Evolutionary conservation across 2,797 vertebrate genomes (phyloP).

Genomic region (Tauraco hartlaubi): DNA sequence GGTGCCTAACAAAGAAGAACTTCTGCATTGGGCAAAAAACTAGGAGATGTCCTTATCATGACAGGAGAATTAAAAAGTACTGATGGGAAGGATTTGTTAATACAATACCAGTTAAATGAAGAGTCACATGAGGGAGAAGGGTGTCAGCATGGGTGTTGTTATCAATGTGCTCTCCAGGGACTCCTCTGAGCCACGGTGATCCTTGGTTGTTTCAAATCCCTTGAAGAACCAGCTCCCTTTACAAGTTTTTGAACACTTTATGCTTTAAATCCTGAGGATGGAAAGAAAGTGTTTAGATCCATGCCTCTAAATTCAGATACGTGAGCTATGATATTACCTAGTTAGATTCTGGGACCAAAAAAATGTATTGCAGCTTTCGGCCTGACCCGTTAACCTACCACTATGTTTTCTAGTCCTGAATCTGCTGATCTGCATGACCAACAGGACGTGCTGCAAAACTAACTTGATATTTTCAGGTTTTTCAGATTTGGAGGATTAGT

Average conservation of each 20-base stretch:
- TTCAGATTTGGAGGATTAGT: slow-evolving; percentile 19
- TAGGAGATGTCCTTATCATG: neutral
- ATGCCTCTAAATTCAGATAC: neutral
- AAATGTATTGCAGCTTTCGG: neutral
- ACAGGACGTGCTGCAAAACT: neutral
- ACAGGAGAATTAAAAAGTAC: neutral
- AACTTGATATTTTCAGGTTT: neutral
- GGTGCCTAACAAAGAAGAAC: neutral
- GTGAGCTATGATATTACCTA: neutral
- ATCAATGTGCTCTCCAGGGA: too few species aligned
- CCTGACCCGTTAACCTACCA: neutral
- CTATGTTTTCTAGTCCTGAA: neutral
- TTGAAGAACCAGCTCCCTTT: neutral
- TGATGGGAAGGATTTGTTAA: neutral
- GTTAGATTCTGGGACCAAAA: neutral
- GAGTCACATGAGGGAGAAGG: accelerated
- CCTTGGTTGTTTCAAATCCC: neutral
- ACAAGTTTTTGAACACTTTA: neutral
- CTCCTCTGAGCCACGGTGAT: neutral
- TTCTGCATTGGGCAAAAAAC: neutral
- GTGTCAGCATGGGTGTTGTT: neutral
- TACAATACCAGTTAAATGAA: neutral
- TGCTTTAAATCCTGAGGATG: neutral
- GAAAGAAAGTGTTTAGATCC: neutral
- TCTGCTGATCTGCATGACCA: neutral